These are phyloP conservation scores for Adrianichthys oophorus DNA, from an alignment of 2,797 vertebrate species.

Conservation along the genomic window DNA sequence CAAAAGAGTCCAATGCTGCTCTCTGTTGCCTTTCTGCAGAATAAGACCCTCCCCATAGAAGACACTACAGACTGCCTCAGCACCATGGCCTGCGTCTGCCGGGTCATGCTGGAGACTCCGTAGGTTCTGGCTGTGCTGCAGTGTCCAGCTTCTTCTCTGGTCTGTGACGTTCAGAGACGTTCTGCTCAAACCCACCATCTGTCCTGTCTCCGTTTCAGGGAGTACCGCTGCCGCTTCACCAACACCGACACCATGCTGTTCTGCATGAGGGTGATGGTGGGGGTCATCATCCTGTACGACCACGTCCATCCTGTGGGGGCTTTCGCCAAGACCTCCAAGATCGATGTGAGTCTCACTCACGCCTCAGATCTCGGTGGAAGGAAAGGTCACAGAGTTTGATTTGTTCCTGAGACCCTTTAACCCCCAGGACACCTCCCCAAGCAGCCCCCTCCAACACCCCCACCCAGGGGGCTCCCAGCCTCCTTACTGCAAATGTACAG, in stretches of 20 bases:
- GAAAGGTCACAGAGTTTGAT: too few species aligned
- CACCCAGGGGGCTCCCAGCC: too few species aligned
- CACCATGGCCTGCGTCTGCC: slow-evolving; percentile 92
- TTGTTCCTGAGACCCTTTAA: too few species aligned
- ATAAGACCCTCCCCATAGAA: slow-evolving; percentile 91
- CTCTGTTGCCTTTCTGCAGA: slow-evolving; percentile 66
- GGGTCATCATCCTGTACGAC: slow-evolving; percentile 92
- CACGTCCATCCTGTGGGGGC: slow-evolving; percentile 91
- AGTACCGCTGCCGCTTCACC: slow-evolving; percentile 91
- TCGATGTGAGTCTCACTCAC: slow-evolving; percentile 79
- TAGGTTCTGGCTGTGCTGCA: slow-evolving; percentile 68
- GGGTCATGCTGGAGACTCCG: slow-evolving; percentile 93
- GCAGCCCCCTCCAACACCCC: too few species aligned
- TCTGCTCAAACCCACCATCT: not conserved
- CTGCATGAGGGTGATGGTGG: slow-evolving; percentile 94
- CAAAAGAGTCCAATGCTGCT: not conserved
- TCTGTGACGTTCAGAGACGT: too few species aligned
- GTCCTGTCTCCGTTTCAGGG: slow-evolving; percentile 61
- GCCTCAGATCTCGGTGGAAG: too few species aligned
- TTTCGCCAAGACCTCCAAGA: slow-evolving; percentile 92
- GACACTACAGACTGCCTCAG: slow-evolving; percentile 93
- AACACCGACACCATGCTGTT: slow-evolving; percentile 92
- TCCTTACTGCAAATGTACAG: too few species aligned
- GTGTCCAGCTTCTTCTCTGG: too few species aligned
- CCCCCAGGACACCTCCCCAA: too few species aligned